A percentile compares a stretch with the other conserved stretches of the same genome.
phyloP scores from a whole-genome alignment of 2,113 vertebrate species.

The Paedocypris sp. region DNA sequence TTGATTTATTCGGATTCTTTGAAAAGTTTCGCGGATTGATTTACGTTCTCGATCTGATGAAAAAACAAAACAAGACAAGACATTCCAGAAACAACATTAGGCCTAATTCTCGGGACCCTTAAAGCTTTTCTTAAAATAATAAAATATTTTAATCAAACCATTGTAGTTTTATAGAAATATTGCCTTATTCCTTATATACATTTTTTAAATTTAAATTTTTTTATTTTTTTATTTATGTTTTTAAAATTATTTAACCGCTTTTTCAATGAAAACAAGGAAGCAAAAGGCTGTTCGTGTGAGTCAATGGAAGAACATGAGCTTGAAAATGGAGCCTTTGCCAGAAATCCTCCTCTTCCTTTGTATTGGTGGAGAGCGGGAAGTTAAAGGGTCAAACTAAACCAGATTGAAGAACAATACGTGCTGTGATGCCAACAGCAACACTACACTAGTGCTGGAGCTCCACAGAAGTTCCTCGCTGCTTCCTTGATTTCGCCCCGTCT shows the following conservation, averaged over 20 bases:
- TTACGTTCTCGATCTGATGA: too few species aligned
- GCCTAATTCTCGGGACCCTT: too few species aligned
- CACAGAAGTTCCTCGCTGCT: background rate
- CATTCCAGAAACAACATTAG: too few species aligned
- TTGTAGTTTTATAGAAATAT: too few species aligned
- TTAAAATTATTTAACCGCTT: background rate
- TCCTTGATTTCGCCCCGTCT: conserved; percentile 24
- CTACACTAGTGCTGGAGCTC: conserved; percentile 23
- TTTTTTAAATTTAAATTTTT: background rate
- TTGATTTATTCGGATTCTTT: too few species aligned
- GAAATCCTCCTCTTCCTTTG: conserved; percentile 14
- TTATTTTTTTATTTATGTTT: background rate
- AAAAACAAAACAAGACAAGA: too few species aligned
- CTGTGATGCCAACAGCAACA: conserved; percentile 54
- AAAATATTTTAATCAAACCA: too few species aligned
- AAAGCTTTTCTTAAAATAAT: too few species aligned
- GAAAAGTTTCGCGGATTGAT: too few species aligned
- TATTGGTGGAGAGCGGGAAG: conserved; percentile 38
- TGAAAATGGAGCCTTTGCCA: conserved; percentile 13
- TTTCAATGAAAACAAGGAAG: background rate
- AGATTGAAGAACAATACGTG: conserved; percentile 53
- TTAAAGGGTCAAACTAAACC: conserved; percentile 40
- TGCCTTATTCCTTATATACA: too few species aligned
- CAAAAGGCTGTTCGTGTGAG: conserved; percentile 12
- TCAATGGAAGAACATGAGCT: conserved; percentile 14